Conservation (phyloP, 2,113 vertebrate species). For the Corynorhinus townsendii region DNA sequence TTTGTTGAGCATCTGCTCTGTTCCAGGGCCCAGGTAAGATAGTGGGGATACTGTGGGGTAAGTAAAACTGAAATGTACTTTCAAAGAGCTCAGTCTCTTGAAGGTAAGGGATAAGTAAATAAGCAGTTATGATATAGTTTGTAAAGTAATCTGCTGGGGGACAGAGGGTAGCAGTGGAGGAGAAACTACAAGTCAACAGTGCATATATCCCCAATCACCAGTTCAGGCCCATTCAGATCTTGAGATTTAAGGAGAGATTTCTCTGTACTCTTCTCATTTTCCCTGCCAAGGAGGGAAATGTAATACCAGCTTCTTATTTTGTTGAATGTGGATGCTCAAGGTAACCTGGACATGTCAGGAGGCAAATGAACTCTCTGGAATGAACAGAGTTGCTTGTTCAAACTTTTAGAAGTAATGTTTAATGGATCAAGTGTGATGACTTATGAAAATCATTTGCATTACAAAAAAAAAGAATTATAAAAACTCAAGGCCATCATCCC, state of each 20-base stretch:
- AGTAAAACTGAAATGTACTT: not conserved
- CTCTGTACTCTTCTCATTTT: not conserved
- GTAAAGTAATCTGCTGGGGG: not conserved
- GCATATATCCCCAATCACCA: not conserved
- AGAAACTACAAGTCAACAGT: not conserved
- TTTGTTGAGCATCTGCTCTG: not conserved
- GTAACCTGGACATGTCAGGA: not conserved
- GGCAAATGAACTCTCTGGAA: not conserved
- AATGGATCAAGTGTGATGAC: not conserved
- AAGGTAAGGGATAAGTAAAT: not conserved
- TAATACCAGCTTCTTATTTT: not conserved
- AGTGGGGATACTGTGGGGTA: not conserved
- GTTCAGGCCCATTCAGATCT: not conserved
- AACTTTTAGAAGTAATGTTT: not conserved
- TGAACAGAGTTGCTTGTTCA: not conserved
- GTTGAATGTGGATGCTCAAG: not conserved
- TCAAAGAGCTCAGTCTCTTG: not conserved
- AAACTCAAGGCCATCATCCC: not conserved
- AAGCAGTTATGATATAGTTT: not conserved
- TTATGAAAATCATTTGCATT: conserved; percentile 39
- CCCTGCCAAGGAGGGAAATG: not conserved
- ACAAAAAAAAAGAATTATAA: not conserved
- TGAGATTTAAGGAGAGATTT: not conserved
- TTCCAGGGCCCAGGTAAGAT: not conserved
- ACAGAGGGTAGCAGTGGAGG: not conserved